Percentiles rank a stretch among this genome's conserved stretches.
Evolutionary conservation across 2,797 vertebrate species (phyloP).

Genomic region (Lateolabrax maculatus): DNA sequence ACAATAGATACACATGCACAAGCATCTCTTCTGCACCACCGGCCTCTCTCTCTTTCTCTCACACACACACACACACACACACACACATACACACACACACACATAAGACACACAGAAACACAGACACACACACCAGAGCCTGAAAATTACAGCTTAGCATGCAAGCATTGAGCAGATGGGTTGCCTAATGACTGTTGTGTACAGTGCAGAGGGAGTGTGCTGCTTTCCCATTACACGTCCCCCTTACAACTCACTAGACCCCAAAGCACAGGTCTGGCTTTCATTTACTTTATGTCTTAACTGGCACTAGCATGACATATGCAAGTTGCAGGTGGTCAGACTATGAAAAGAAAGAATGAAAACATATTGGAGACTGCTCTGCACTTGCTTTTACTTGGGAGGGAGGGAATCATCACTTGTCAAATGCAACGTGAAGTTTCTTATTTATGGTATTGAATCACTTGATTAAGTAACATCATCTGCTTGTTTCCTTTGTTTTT

Average conservation of each 20-base stretch:
- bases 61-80: constrained; percentile 61
- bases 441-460: constrained; percentile 23
- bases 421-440: constrained; percentile 23
- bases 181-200: constrained; percentile 87
- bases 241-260: constrained; percentile 71
- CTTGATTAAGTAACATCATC: constrained; percentile 35
- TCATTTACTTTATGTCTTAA: constrained; percentile 84
- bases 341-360: constrained; percentile 47
- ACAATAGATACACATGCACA: constrained; percentile 45
- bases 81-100: constrained; percentile 40
- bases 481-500: constrained; percentile 25
- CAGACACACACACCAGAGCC: constrained; percentile 82
- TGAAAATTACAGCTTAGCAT: constrained; percentile 90
- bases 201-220: constrained; percentile 83
- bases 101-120: constrained; percentile 56
- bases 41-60: too few species aligned
- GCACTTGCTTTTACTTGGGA: constrained; percentile 59
- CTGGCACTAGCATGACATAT: constrained; percentile 77
- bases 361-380: constrained; percentile 49
- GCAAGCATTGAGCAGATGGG: constrained; percentile 90
- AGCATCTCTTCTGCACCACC: constrained; percentile 58
- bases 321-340: constrained; percentile 81
- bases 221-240: constrained; percentile 79
- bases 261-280: constrained; percentile 79
- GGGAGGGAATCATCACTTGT: constrained; percentile 51